Evolutionary conservation across 1,140 invertebrate species (phyloP), one percentile per base, ranked within the genome.

Genomic region (Drepana arcuata): DNA sequence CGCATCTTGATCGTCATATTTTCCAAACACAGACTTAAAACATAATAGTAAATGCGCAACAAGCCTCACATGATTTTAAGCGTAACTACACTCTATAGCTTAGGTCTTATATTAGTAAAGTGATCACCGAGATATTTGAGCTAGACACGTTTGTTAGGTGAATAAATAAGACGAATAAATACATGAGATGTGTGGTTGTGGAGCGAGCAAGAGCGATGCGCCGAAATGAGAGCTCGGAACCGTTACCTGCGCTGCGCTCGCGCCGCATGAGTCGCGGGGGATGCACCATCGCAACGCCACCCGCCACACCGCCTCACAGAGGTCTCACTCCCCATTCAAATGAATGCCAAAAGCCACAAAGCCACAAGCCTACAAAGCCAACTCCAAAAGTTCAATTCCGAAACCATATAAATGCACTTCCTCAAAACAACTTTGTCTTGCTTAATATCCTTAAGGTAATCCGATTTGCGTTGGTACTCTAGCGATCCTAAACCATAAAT

Each of bases 11-110:
- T 39, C 13, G 15, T n/a, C 35, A 49, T 46, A 43, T 50, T 50
- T 51, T 51, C 21, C 31, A 49, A 52, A 49, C 41, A 55, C 44
- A 34, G 37, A 46, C 43, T 27, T 27, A 10, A 9, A 10, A 7
- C 24, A 62, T 60, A 61, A 62, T 71, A 77, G 51, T 80, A 80
- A 80, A 80, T 80, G 75, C 73, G 58, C 62, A 51, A 41, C 29
- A 70, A 80, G 73, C 73, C 75, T 78, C 71, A 64, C 57, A 48
- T 53, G 40, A 59, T 60, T 47, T n/a, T 63, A 60, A 60, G 61
- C 58, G 40, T 53, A 51, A 41, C 39, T 42, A 42, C 36, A 40
- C 27, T 36, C 49, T 26, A 26, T 4, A 26, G 10, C 4, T 10
- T 7, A n/a, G n/a, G n/a, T n/a, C n/a, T n/a, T n/a, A n/a, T n/a